Evolutionary conservation across 1,140 invertebrate species (phyloP).

Genomic region (Sycobia sp.): DNA sequence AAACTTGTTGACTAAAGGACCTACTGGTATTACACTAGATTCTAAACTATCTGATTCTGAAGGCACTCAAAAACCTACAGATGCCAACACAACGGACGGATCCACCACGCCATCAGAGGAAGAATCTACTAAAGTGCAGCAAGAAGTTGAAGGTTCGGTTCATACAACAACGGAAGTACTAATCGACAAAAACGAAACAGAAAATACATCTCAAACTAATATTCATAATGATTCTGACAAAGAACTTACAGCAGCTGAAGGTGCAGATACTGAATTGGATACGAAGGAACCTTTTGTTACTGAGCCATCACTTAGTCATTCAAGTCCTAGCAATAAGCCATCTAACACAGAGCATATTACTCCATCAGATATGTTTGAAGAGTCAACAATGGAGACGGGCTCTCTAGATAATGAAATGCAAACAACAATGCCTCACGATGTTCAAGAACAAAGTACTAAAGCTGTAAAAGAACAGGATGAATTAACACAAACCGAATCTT

Average conservation of each 20-base stretch:
- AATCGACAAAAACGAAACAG: slow-evolving; percentile 1
- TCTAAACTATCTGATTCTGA: slow-evolving; percentile 40
- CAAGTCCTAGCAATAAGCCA: background rate
- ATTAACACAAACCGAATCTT: slow-evolving; percentile 27
- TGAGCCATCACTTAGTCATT: slow-evolving; percentile 6
- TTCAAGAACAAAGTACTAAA: slow-evolving; percentile 4
- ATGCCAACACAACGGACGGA: background rate
- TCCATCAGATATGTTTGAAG: background rate
- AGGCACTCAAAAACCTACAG: background rate
- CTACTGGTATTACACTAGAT: too few species aligned
- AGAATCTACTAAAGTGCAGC: background rate
- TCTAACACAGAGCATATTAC: background rate
- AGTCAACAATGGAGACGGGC: background rate
- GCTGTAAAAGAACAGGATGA: background rate
- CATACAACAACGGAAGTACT: background rate
- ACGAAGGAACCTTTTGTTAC: too few species aligned
- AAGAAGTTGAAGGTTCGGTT: background rate
- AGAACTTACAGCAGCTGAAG: too few species aligned
- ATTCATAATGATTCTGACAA: slow-evolving; percentile 10
- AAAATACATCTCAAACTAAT: too few species aligned
- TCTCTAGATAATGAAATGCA: background rate
- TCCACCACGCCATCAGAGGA: background rate
- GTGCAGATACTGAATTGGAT: too few species aligned
- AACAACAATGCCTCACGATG: background rate
- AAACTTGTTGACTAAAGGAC: too few species aligned